These are phyloP conservation scores for Epiblema foenella DNA, from an alignment of 2,888 invertebrate species.

Conservation along the genomic window DNA sequence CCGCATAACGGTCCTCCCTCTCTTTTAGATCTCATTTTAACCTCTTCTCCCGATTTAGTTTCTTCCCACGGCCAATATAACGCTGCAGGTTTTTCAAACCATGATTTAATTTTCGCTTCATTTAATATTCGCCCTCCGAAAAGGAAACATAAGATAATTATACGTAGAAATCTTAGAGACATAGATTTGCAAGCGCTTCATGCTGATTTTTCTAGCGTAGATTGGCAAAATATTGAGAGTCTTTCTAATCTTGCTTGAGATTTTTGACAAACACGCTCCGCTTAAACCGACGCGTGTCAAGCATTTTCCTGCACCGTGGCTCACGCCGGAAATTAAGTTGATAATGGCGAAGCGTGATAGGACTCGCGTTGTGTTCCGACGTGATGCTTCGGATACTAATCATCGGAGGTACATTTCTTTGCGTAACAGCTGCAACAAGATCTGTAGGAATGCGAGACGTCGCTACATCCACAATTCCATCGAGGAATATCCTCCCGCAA, in stretches of 20 bases:
- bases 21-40: conserved; percentile 42
- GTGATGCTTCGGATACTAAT: background rate
- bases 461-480: too few relatives aligned
- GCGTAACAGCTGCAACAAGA: background rate
- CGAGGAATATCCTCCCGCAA: too few relatives aligned
- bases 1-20: conserved; percentile 31
- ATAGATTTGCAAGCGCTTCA: conserved; percentile 14
- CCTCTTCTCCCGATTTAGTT: conserved; percentile 31
- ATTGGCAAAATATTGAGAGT: background rate
- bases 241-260: background rate
- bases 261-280: conserved; percentile 13
- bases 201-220: background rate
- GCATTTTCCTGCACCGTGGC: conserved; percentile 31
- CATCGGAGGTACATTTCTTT: background rate
- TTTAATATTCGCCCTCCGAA: conserved; percentile 21
- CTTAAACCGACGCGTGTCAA: conserved; percentile 20
- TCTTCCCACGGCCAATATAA: conserved; percentile 38
- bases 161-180: background rate
- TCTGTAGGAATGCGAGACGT: too few relatives aligned
- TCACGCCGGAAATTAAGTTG: conserved; percentile 3
- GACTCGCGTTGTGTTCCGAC: background rate
- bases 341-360: conserved; percentile 12
- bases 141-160: background rate
- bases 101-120: conserved; percentile 13
- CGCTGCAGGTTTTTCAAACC: conserved; percentile 42